Base-by-base conservation (phyloP, 2,113 vertebrate genomes). In the Acrocephalus arundinaceus region DNA sequence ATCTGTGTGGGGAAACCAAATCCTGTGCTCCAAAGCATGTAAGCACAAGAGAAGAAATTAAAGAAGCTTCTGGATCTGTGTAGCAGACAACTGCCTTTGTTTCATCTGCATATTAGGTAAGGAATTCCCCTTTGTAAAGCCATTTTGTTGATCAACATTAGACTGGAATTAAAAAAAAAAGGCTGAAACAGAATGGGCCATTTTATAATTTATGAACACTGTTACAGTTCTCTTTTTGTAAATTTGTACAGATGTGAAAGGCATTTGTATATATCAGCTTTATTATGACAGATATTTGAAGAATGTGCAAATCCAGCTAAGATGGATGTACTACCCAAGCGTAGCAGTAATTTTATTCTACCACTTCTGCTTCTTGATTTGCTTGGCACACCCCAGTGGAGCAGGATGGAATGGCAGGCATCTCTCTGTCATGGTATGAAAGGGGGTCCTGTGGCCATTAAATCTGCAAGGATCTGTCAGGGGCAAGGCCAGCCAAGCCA, bases 101-200 rank as follows among this genome's bases (percentile, higher is more conserved):
- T 76, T 83, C 30, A 12, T 25, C 55, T 48, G 3, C 41, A 22
- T 72, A 1, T 20, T 71, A 86, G 65, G 90, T 83, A 91, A 90
- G 68, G 52, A 66, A 74, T 88, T 94, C 7, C 23, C 24, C 33
- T 93, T 59, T 41, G 13, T 72, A 75, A 68, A 80, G 10, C 5
- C 16, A 15, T 91, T 82, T 75, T 5, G 3, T 39, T 59, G 48
- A 59, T 63, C 55, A 61, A 43, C 5, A 31, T 66, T 65, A 35
- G 31, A 63, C 4, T 75, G 12, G 15, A 70, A 75, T 48, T 4
- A 13, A 3, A 18, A 18, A 43, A 30, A 51, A 67, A 62, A 49
- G 31, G 6, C 12, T 86, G 15, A 21, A 82, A 59, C 1, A 10
- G 17, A 75, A 28, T 0, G 0, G 15, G 28, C 2, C 12, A 3